Base-by-base conservation (phyloP, 2,888 invertebrate genomes). In the Chouioia cunea region DNA sequence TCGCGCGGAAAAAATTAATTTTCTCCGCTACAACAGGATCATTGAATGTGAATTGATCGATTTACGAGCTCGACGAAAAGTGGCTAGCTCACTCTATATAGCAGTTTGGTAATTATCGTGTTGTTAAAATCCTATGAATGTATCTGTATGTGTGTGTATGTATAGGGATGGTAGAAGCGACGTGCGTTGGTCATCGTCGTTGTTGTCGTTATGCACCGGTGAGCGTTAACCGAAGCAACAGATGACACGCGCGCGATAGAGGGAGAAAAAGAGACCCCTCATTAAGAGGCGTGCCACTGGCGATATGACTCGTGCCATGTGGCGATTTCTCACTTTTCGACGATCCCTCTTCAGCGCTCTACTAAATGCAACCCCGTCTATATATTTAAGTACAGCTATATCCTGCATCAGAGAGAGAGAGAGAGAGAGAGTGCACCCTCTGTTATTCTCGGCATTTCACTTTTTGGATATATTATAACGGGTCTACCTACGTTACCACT, bases 81-180 rank as follows among this genome's bases (percentile, higher is more conserved):
- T 57, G 50, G 22, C 20, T 12, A 20, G 22, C 16, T 36, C 46
- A 15, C 43, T 36, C 36, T 10, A 3, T 10, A 36, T 1, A 3
- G 36, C 47, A 66, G 36, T 63, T 63, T 15, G 59, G 70, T 68
- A 68, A 73, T 73, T 73, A 73, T 27, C 69, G 44, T 62, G 65
- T 69, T 58, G 71, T 73, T 73, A 71, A 73, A 73, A 73, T 70
- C 67, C 67, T 64, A 73, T n/a, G n/a, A n/a, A n/a, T n/a, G n/a
- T n/a, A n/a, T n/a, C n/a, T n/a, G n/a, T n/a, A n/a, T n/a, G n/a
- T n/a, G n/a, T n/a, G n/a, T n/a, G n/a, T 70, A 70, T 73, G 6
- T 36, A 57, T 62, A 48, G n/a, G 16, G 58, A 47, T 59, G 58
- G 23, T 15, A 44, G 6, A n/a, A 2, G 15, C 4, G 8, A 15